A percentile compares a stretch with the other conserved stretches of the same genome.
Conservation (phyloP, 1,140 invertebrate genomes). For the Zaprionus kolodkinae region DNA sequence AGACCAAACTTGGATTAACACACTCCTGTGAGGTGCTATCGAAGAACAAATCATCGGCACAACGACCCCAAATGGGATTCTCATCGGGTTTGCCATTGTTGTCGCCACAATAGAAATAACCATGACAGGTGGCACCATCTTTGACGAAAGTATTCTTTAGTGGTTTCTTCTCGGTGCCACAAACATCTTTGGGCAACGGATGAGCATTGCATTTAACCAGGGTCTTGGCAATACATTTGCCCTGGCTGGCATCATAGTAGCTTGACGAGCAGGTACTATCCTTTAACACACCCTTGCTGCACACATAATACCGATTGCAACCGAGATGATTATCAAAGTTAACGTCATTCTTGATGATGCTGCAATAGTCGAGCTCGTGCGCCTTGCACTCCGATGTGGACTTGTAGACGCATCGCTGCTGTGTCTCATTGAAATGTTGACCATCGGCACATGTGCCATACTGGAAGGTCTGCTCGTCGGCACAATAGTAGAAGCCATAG, state of each 20-base stretch:
- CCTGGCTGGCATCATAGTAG: conserved; percentile 61
- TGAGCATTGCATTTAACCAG: conserved; percentile 60
- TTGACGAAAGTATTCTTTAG: conserved; percentile 52
- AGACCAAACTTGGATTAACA: conserved; percentile 31
- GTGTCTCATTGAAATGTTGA: conserved; percentile 62
- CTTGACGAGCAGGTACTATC: conserved; percentile 37
- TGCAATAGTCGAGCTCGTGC: conserved; percentile 62
- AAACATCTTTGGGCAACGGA: conserved; percentile 65
- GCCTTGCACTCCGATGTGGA: conserved; percentile 47
- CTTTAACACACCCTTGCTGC: conserved; percentile 44
- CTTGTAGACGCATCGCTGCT: conserved; percentile 50
- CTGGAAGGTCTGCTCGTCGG: conserved; percentile 28
- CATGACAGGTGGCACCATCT: conserved; percentile 69
- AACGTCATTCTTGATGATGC: conserved; percentile 57
- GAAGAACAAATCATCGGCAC: conserved; percentile 60
- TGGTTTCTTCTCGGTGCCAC: conserved; percentile 58
- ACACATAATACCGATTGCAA: conserved; percentile 62
- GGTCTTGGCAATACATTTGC: conserved; percentile 52
- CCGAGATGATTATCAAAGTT: conserved; percentile 55
- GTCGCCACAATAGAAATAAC: conserved; percentile 63
- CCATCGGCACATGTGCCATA: conserved; percentile 53
- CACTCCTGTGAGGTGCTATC: conserved; percentile 51
- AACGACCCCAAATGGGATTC: conserved; percentile 52
- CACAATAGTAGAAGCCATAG: conserved; percentile 67
- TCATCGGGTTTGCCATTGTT: conserved; percentile 43